A percentile compares a stretch with the other conserved stretches of the same genome.
phyloP scores from a whole-genome alignment of 2,888 invertebrate species.

The Drosophila dives region DNA sequence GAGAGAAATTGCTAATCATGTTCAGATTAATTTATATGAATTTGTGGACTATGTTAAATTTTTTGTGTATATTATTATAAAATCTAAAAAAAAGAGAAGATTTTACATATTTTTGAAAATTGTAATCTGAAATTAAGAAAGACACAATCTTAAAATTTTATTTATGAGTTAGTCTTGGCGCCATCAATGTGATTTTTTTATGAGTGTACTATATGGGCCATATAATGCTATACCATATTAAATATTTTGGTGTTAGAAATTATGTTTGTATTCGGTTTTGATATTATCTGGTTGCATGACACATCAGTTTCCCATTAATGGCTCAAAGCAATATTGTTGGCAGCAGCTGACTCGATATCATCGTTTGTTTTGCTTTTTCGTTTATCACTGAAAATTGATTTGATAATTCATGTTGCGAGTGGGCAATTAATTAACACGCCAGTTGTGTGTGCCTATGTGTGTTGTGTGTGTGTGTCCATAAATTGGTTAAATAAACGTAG shows the following conservation, averaged over 20 bases:
- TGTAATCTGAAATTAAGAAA: neutral
- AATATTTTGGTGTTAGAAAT: neutral
- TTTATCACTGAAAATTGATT: conserved; percentile 71
- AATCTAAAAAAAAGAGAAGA: neutral
- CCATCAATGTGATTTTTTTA: neutral
- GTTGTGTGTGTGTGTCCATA: conserved; percentile 38
- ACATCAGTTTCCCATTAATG: conserved; percentile 43
- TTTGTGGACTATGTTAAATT: neutral
- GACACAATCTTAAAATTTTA: neutral
- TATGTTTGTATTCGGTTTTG: conserved; percentile 15
- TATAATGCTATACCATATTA: neutral
- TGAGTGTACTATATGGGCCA: neutral
- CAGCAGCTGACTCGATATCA: conserved; percentile 27
- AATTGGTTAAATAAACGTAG: conserved; percentile 41
- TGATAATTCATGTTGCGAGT: conserved; percentile 67
- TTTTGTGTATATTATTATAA: neutral
- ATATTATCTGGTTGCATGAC: conserved; percentile 51
- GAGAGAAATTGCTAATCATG: neutral
- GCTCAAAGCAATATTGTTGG: conserved; percentile 22
- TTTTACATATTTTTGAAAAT: neutral
- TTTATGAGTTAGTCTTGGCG: neutral
- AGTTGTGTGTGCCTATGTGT: conserved; percentile 34
- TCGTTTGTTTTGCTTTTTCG: conserved; percentile 17
- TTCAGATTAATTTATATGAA: neutral
- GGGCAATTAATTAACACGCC: conserved; percentile 65